phyloP scores from a whole-genome alignment of 2,797 vertebrate genomes.

The Urocyon cinereoargenteus region DNA sequence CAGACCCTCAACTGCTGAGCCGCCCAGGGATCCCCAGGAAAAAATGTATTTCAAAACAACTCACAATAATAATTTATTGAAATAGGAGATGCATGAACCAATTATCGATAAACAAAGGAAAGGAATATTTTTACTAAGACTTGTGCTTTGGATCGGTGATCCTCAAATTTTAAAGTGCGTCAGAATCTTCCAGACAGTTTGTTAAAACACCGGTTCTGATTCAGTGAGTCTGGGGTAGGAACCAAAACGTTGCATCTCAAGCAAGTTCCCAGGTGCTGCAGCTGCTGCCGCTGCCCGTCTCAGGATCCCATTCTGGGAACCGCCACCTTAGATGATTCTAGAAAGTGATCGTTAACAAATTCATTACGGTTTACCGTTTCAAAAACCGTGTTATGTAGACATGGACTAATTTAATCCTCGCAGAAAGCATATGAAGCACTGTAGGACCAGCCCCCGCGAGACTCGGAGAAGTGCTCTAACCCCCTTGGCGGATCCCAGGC shows the following conservation, averaged over 20 bases:
- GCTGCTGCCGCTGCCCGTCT: background rate
- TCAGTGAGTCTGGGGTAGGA: background rate
- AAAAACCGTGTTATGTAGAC: background rate
- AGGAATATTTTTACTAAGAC: background rate
- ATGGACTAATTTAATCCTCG: background rate
- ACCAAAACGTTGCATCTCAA: background rate
- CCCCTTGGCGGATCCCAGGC: background rate
- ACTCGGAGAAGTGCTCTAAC: background rate
- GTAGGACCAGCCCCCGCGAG: background rate
- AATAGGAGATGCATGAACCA: background rate
- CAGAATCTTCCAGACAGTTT: background rate
- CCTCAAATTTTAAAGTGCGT: background rate
- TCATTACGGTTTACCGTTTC: background rate
- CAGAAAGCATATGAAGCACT: background rate
- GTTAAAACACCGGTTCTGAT: background rate
- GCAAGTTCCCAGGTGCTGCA: background rate
- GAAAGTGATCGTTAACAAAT: slow-evolving; percentile 2
- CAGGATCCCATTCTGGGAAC: background rate
- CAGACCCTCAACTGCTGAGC: too few species aligned
- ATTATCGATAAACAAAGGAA: background rate
- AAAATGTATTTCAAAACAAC: background rate
- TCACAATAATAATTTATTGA: background rate
- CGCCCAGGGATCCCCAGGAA: too few species aligned
- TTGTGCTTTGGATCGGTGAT: background rate
- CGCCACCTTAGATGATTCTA: background rate